Evolutionary conservation across 2,797 vertebrate genomes (phyloP), one percentile per base, ranked within the genome.

Genomic region (Graptemys geographica): DNA sequence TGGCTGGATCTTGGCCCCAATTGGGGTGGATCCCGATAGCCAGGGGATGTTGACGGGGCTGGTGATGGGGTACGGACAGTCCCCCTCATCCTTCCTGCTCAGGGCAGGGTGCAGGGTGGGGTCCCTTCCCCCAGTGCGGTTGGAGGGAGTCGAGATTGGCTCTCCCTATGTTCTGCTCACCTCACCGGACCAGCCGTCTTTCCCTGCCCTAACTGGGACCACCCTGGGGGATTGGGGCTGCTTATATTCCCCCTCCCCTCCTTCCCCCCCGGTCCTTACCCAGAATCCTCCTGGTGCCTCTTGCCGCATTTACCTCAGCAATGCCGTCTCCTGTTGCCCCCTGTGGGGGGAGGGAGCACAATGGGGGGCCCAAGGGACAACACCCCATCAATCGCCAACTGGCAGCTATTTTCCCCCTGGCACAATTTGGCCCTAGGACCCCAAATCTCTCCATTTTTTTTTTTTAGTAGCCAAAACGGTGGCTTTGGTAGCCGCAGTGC

Each of bases 241-340:
- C n/a, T 69, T 10, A 69, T 21, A 9, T 9, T n/a, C 33, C 8
- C 15, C 25, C 10, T n/a, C 16, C 59, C 15, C 8, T 4, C 3
- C 4, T 33, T 4, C 16, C 2, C 3, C 33, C 62, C 18, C 18
- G 1, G n/a, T 69, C 69, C n/a, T 52, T 74, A 51, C 76, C 79
- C 37, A 49, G 56, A 78, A 85, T 55, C 82, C 65, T 62, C 49
- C 87, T 44, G 86, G 86, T 72, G 57, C 74, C 85, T 84, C 85
- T 56, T 69, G 57, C 59, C 88, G 18, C 16, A 13, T 47, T 52
- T 69, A 88, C 78, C 86, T 88, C 86, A 74, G 49, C 18, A 2
- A 23, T 28, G 53, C 69, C 21, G 9, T 41, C 69, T 21, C 11
- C 76, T 25, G 47, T 62, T 72, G 27, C 52, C 23, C 37, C 83